Evolutionary conservation across 1,140 invertebrate genomes (phyloP), one percentile per base, ranked within the genome.

Genomic region (Proctacanthus coquilletti): DNA sequence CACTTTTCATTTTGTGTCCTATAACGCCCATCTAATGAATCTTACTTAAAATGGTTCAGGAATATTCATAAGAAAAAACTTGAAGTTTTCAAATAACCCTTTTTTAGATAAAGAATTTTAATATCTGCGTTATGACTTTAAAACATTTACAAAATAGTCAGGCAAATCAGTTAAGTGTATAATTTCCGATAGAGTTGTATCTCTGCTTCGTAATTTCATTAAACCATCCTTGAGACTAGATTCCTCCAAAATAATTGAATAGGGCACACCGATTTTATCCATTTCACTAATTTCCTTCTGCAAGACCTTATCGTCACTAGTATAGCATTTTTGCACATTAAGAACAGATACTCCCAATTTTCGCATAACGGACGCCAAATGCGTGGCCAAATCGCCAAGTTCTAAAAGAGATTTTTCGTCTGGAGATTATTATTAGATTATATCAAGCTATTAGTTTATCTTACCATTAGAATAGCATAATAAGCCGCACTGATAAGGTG

Each of bases 171-270:
- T 56, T 13, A 59, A 54, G 44, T 59, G 56, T 42, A 59, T 54
- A 6, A 45, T 53, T 38, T 59, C 56, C 5, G 48, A 35, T 15
- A 84, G 59, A 39, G 76, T 80, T 4, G 83, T 86, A 47, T 79
- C 78, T 44, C 82, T 68, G 51, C 68, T 80, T 21, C 76, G 63
- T 40, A 89, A 55, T 44, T 68, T 60, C 40, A 78, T 58, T 41
- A 86, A 69, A n/a, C 84, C 84, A 62, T 69, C 74, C 45, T 69
- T 68, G 3, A 86, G 60, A 37, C 77, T 77, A 23, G 61, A 63
- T 36, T 71, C 68, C 53, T 72, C 66, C 10, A 84, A 52, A 4
- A 75, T 60, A 25, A 81, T 57, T 39, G 72, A 70, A 47, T 77
- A 84, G n/a, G 78, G 74, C 6, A 84, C 61, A 5, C 74, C 74